These are phyloP conservation scores for Syrphus vitripennis DNA, from an alignment of 2,888 invertebrate genomes.

Conservation along the genomic window DNA sequence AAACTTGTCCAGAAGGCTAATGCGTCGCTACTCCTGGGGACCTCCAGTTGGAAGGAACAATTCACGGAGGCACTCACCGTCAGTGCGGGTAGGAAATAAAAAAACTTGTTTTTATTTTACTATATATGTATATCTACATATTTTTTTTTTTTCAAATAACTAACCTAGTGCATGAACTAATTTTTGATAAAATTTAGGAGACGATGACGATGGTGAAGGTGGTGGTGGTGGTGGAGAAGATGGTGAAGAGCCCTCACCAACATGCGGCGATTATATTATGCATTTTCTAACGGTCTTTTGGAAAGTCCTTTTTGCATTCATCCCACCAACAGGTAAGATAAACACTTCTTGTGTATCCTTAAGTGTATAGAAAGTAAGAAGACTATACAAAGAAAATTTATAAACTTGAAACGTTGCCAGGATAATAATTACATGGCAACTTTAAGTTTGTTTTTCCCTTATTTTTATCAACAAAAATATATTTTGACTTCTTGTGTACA, in stretches of 20 bases:
- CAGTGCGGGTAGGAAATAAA: constrained; percentile 87
- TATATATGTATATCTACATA: too few species aligned
- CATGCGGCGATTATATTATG: constrained; percentile 95
- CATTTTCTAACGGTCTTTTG: constrained; percentile 98
- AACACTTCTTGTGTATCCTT: constrained; percentile 6
- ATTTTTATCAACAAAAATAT: background rate
- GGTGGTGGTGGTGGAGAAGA: constrained; percentile 85
- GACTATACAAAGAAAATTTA: background rate
- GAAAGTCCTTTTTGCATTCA: constrained; percentile 98
- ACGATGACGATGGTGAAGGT: constrained; percentile 83
- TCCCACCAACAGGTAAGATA: constrained; percentile 95
- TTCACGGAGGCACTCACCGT: constrained; percentile 98
- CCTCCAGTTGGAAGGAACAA: constrained; percentile 99
- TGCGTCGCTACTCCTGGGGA: constrained; percentile 95
- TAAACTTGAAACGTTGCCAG: constrained; percentile 19
- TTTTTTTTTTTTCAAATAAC: background rate
- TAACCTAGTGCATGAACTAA: background rate
- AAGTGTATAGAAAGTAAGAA: background rate
- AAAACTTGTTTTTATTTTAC: background rate
- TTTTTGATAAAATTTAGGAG: constrained; percentile 77
- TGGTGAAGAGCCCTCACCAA: constrained; percentile 86
- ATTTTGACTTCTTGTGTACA: background rate
- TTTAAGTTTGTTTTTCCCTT: background rate
- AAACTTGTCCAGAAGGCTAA: constrained; percentile 98
- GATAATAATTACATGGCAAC: constrained; percentile 9